Conservation (phyloP, 1,140 invertebrate genomes). For the Sycophaga agraensis region DNA sequence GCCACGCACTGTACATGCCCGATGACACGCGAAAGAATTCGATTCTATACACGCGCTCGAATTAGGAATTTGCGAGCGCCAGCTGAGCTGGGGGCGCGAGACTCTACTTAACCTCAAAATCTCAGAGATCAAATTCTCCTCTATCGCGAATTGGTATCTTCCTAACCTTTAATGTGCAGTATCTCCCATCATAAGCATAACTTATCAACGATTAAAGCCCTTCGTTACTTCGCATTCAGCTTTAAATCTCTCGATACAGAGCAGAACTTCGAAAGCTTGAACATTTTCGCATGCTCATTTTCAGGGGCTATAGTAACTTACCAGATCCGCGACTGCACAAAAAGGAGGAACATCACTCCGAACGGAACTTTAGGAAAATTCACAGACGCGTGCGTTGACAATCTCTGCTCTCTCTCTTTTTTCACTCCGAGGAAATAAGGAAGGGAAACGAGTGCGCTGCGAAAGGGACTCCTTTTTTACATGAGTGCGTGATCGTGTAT, state of each 20-base stretch:
- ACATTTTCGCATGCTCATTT: too few species aligned
- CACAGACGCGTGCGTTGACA: slow-evolving; percentile 5
- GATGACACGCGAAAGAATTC: slow-evolving; percentile 28
- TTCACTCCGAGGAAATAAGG: slow-evolving; percentile 5
- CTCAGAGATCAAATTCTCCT: background rate
- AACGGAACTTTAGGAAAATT: slow-evolving; percentile 26
- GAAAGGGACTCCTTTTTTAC: background rate
- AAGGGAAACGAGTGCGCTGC: background rate
- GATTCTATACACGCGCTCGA: slow-evolving; percentile 12
- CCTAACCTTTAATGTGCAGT: too few species aligned
- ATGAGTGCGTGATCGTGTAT: background rate
- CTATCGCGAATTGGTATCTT: too few species aligned
- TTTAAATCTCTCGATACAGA: too few species aligned
- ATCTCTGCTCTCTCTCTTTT: slow-evolving; percentile 11
- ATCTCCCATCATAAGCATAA: too few species aligned
- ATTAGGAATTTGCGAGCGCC: slow-evolving; percentile 18
- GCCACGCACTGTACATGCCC: too few species aligned
- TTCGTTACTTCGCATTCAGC: too few species aligned
- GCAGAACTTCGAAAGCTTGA: too few species aligned
- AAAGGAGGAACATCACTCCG: slow-evolving; percentile 4
- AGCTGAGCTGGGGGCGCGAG: slow-evolving; percentile 7
- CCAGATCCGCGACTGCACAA: slow-evolving; percentile 6
- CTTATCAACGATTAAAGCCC: too few species aligned
- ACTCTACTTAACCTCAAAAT: slow-evolving; percentile 20
- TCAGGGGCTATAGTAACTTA: slow-evolving; percentile 6